Conservation (phyloP, 64 coral and sea anemone genomes). For the Hydrozoanthus tunicans region DNA sequence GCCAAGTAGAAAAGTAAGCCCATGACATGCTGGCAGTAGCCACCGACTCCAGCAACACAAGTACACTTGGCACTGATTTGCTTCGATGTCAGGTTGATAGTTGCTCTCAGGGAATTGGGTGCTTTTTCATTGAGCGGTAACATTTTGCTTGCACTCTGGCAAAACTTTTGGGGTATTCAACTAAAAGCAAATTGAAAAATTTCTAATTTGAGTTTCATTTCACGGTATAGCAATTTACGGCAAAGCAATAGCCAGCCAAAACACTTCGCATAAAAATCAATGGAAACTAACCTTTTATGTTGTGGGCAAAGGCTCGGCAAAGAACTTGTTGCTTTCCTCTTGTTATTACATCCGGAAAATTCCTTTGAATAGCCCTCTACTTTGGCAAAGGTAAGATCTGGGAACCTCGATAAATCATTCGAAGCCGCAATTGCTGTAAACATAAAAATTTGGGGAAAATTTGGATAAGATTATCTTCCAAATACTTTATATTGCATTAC, state of each 20-base stretch:
- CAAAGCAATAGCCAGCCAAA: no score
- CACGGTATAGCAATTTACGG: no score
- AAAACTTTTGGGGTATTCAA: conserved; percentile 40
- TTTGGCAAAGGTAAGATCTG: conserved; percentile 52
- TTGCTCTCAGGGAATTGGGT: background rate
- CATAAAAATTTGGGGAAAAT: background rate
- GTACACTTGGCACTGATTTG: conserved; percentile 38
- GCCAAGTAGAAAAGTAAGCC: background rate
- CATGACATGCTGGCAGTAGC: conserved; percentile 31
- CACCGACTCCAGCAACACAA: conserved; percentile 37
- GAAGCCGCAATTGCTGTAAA: conserved; percentile 3
- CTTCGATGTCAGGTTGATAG: background rate
- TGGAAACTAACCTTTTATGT: conserved; percentile 43
- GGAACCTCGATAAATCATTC: conserved; percentile 30
- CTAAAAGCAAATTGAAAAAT: background rate
- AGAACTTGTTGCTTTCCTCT: conserved; percentile 58
- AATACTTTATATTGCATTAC: background rate
- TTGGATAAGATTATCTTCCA: conserved; percentile 12
- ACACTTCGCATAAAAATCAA: no score
- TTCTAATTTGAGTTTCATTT: no score
- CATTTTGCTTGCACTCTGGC: conserved; percentile 25
- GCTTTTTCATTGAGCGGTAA: conserved; percentile 52
- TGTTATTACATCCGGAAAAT: conserved; percentile 38
- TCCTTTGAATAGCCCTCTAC: conserved; percentile 46
- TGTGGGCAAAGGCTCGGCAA: conserved; percentile 55